Base-by-base conservation (phyloP, 2,888 invertebrate species). In the Leistus spinibarbis region DNA sequence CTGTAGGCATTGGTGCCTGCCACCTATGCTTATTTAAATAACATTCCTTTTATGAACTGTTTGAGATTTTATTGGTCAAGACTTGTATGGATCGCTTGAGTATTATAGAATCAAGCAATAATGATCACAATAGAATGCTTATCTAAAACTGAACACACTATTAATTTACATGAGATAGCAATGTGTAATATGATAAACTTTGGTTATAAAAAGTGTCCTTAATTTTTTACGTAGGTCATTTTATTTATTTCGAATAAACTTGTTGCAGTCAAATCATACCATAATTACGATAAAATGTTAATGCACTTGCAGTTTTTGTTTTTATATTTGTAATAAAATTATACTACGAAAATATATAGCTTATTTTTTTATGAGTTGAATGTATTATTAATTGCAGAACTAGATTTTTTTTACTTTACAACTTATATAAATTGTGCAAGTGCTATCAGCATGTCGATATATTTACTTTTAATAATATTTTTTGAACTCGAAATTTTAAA, bases 221-320 rank as follows among this genome's bases (percentile, higher is more conserved):
- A 40, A 40, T 40, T 40, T 40, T 40, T 40, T 40, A 13, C 13
- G 40, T 40, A 40, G 40, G 40, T 40, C 40, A 5, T 40, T 40
- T 40, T 40, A 40, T 40, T 40, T 40, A 13, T 40, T 40, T 40
- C 7, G 40, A 40, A 40, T 4, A 40, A 40, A 40, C 40, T 40
- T 10, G 13, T 40, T 40, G 40, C 40, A 40, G 13, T 40, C 40
- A 64, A 20, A 64, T n/a, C 23, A 64, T 23, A 60, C 20, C 60
- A n/a, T n/a, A n/a, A n/a, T 40, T 40, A 10, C 40, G 69, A 67
- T 67, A 67, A 67, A 54, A 67, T 54, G 67, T 54, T 67, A 67
- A 67, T 67, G 67, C 67, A 67, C 67, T 67, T 67, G 67, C 53
- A 67, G 16, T 64, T 65, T 53, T 54, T 53, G 17, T 54, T 54